These are phyloP conservation scores for Allophyes oxyacanthae DNA, from an alignment of 2,888 invertebrate genomes.

Conservation along the genomic window DNA sequence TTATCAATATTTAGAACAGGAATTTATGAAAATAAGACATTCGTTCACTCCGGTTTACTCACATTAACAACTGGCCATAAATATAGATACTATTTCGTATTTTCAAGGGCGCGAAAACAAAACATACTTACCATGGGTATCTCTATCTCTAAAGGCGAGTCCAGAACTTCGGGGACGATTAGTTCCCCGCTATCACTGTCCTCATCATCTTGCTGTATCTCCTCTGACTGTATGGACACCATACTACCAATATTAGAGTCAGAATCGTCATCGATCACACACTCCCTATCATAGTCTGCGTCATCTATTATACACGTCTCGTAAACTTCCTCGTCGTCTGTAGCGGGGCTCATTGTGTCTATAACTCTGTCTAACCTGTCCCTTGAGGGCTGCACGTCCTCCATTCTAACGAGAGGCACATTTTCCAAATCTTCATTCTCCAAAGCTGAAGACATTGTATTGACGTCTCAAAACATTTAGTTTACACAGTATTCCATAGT, in stretches of 20 bases:
- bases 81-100: too few species aligned
- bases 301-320: slow-evolving; percentile 68
- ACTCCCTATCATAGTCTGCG: slow-evolving; percentile 67
- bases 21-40: too few species aligned
- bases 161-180: slow-evolving; percentile 65
- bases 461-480: slow-evolving; percentile 53
- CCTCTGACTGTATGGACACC: slow-evolving; percentile 76
- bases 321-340: slow-evolving; percentile 57
- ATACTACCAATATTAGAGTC: slow-evolving; percentile 80
- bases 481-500: slow-evolving; percentile 36
- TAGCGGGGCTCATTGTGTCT: slow-evolving; percentile 38
- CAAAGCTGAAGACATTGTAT: slow-evolving; percentile 73
- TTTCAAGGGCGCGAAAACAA: slow-evolving; percentile 2
- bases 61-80: too few species aligned
- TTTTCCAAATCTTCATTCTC: slow-evolving; percentile 79
- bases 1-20: too few species aligned
- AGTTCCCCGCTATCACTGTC: slow-evolving; percentile 57
- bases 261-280: slow-evolving; percentile 70
- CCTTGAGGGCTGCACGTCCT: slow-evolving; percentile 79
- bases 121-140: slow-evolving; percentile 54
- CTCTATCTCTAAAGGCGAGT: slow-evolving; percentile 23
- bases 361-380: slow-evolving; percentile 62
- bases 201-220: slow-evolving; percentile 61
- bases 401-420: slow-evolving; percentile 81
- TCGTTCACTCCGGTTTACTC: too few species aligned